Evolutionary conservation across 2,113 vertebrate species (phyloP), one percentile per base, ranked within the genome.

Genomic region (Lophochroa leadbeateri): DNA sequence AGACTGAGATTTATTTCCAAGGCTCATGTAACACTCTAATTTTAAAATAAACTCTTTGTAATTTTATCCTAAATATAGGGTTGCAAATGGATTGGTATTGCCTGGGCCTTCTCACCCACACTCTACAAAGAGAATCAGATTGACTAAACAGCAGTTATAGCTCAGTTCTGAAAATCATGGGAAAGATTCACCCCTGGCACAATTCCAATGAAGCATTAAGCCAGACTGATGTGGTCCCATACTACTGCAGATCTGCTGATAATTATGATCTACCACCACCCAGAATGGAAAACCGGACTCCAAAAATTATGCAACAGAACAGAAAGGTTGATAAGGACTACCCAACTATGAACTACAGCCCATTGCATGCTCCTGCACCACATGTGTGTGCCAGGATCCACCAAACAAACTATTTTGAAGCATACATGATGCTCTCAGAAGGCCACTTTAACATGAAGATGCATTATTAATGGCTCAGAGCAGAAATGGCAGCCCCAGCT

Each of bases 161-260:
- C 39, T 88, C 63, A 57, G 24, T 44, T 63, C 64, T 47, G 69
- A 94, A 95, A 95, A 93, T 75, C 91, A 92, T 53, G 50, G 72
- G 92, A 91, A 94, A 94, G 80, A 86, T 86, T 93, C 79, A 86
- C 25, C 57, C 49, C 53, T 81, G 43, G 67, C 70, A 46, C 58
- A 96, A 90, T 58, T 82, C 84, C 71, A 94, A 37, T 55, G 46
- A 70, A 91, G 60, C 72, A 82, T 63, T 67, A 94, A 93, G 53
- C 58, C 87, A 86, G 55, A 81, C 50, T 64, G 58, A 79, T 91
- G 21, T 44, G 43, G 37, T 69, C 81, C 82, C 75, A 82, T 50
- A 64, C 13, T 82, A 20, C 47, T 85, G 74, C 78, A 82, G 91
- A 71, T 50, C 52, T 49, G 50, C 69, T 94, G 80, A 78, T 35